Base-by-base conservation (phyloP, 2,888 invertebrate species). In the Diachrysia chrysitis region DNA sequence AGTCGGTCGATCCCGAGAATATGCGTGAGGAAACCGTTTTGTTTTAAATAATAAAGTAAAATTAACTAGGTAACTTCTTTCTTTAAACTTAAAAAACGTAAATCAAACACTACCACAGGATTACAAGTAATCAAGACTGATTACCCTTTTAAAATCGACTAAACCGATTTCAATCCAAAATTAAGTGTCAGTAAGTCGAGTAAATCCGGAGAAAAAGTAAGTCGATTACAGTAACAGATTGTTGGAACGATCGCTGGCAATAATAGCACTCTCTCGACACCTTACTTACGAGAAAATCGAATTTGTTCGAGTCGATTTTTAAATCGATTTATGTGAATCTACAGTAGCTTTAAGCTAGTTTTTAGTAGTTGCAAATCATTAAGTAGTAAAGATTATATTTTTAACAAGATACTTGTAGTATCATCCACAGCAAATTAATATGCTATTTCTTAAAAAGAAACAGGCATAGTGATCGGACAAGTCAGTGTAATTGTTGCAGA, bases 211-310 rank as follows among this genome's bases (percentile, higher is more conserved):
- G 29, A 70, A 70, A 71, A 63, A 60, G 37, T 62, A 48, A 25
- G 21, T 59, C 54, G 58, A 57, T 73, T 73, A 76, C 53, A 32
- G 53, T 59, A 42, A 73, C 71, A 59, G 12, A 76, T 76, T 48
- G 62, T 2, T 54, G 29, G 37, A 57, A 62, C 23, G 25, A 65
- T 65, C 46, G 29, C 51, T 23, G 23, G 29, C 48, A 46, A 25
- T 64, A 46, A 29, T 19, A 23, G 23, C 51, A 17, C 17, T 16
- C 23, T 63, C 25, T 25, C 21, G 51, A 63, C 51, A 57, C 23
- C 21, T 54, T 23, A 21, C 23, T 25, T 54, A 16, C 3, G 12
- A 14, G 19, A 19, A n/a, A 46, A 51, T 21, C 12, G 48, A 21
- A 48, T 21, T 51, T 19, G 48, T 51, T 48, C 7, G 19, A 51